Evolutionary conservation across 2,888 invertebrate species (phyloP), one percentile per base, ranked within the genome.

Genomic region (Melipona bicolor): DNA sequence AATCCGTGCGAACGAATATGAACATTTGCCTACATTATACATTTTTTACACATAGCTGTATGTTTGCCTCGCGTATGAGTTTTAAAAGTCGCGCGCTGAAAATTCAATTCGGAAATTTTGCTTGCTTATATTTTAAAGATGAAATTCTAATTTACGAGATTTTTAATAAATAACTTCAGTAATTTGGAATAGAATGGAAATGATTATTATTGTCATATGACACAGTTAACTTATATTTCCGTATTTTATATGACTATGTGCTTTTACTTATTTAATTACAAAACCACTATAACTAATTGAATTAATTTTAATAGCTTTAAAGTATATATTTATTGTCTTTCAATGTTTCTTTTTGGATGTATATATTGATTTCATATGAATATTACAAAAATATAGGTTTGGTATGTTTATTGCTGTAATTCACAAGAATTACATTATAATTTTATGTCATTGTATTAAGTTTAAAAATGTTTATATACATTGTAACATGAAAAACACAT

Each of bases 221-320:
- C n/a, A 43, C n/a, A 43, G 2, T 67, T 43, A n/a, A 67, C 65
- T 24, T 43, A n/a, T 6, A 67, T 43, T 17, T 67, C 9, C 17
- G 9, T 62, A 62, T 19, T 32, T 62, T 19, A 24, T n/a, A 24
- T 0, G n/a, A 49, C 4, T 67, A 43, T 43, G 43, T 65, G 15
- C 65, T 43, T 13, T 67, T 67, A 67, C 15, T 67, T 43, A 67
- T 67, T 67, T 43, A 36, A 67, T 49, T 67, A 43, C 11, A 27
- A 27, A 62, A 62, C 9, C 11, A 11, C 11, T 62, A 27, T 19
- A 27, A 62, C 11, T 62, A 62, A 67, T 67, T 24, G 17, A 49
- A 67, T 67, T 49, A 67, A n/a, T 67, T 65, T 24, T 43, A 49
- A 49, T 24, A 24, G 21, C 15, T n/a, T 36, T 36, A 36, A 11